A percentile compares a stretch with the other conserved stretches of the same genome.
Conservation (phyloP, 2,797 vertebrate species). For the Hylomyscus alleni region DNA sequence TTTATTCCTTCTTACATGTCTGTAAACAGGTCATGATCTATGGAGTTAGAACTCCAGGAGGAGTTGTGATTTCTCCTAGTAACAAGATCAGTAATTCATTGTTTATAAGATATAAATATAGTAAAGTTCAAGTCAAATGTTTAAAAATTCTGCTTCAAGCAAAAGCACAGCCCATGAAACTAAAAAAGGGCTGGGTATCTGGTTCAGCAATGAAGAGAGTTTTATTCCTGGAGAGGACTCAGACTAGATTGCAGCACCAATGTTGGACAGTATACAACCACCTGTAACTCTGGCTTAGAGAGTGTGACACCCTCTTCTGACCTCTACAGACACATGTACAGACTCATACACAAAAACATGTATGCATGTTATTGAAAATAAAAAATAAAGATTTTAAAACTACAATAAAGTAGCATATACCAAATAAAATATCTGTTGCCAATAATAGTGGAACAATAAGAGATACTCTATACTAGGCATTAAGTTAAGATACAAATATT, state of each 20-base stretch:
- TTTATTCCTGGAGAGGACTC: neutral
- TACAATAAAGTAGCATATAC: neutral
- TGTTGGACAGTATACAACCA: neutral
- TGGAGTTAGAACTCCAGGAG: neutral
- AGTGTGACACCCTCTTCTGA: neutral
- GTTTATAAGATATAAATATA: neutral
- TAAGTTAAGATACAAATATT: neutral
- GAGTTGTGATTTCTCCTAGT: neutral
- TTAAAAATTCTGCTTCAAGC: conserved; percentile 39
- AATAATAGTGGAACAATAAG: neutral
- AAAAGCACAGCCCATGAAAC: neutral
- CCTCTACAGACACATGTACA: neutral
- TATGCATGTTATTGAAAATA: neutral
- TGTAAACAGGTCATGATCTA: conserved; percentile 5
- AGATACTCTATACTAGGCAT: neutral
- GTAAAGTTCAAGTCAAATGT: conserved; percentile 30
- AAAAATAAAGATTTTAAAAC: neutral
- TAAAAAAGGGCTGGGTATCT: neutral
- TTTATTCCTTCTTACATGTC: neutral
- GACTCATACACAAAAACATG: neutral
- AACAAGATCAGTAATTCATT: neutral
- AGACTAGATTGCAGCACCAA: too few relatives aligned
- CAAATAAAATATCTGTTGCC: neutral
- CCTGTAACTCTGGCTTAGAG: neutral
- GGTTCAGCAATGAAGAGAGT: too few relatives aligned